A percentile compares a stretch with the other conserved stretches of the same genome.
phyloP scores from a whole-genome alignment of 2,797 vertebrate genomes.

The Phyllotis vaccarum region DNA sequence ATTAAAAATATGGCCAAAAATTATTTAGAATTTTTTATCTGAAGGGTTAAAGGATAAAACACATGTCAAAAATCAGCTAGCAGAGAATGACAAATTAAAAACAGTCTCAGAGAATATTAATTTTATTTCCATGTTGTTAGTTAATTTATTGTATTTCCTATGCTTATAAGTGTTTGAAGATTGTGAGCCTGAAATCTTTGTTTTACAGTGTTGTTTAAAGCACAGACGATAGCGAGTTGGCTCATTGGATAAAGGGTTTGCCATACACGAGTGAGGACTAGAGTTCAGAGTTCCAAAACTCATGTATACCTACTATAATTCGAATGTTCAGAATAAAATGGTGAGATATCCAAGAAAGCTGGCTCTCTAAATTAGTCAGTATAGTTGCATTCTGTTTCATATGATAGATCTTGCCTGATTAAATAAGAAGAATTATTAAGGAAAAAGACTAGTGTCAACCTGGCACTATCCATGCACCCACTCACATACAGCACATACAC shows the following conservation, averaged over 20 bases:
- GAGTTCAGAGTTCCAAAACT: neutral
- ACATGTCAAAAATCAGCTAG: neutral
- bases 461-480: neutral
- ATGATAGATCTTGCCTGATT: neutral
- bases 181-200: neutral
- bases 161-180: too few species aligned
- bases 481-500: neutral
- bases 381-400: neutral
- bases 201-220: neutral
- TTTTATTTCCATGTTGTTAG: conserved; percentile 30
- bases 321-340: neutral
- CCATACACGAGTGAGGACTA: neutral
- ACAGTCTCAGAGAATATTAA: neutral
- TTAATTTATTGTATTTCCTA: neutral
- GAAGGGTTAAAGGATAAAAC: neutral
- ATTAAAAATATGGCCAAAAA: conserved; percentile 17
- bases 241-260: neutral
- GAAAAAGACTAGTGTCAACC: too few species aligned
- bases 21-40: neutral
- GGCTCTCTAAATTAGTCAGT: too few species aligned
- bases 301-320: too few species aligned
- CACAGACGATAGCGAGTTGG: too few species aligned
- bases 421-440: neutral
- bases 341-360: neutral
- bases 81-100: neutral